Evolutionary conservation across 2,113 vertebrate species (phyloP).

Genomic region (Gobio gobio): DNA sequence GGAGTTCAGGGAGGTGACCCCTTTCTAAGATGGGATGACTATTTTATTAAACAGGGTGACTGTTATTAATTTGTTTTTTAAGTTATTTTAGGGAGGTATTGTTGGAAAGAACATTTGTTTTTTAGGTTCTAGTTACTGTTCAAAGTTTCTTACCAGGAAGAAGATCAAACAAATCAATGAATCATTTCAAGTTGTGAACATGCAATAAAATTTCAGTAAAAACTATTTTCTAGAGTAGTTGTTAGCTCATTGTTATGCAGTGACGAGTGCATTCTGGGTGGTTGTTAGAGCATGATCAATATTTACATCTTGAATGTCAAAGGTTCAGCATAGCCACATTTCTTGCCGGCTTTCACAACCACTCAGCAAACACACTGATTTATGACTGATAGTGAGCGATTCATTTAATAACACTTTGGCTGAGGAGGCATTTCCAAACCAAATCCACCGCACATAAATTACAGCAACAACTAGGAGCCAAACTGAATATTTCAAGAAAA

Average conservation of each 20-base stretch:
- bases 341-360: neutral
- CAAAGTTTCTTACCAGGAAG: neutral
- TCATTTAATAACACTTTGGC: slow-evolving; percentile 1
- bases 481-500: neutral
- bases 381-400: slow-evolving; percentile 15
- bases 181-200: neutral
- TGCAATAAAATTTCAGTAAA: neutral
- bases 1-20: neutral
- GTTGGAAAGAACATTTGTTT: neutral
- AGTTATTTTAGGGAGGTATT: neutral
- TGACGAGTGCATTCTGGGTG: neutral
- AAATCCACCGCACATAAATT: slow-evolving; percentile 22
- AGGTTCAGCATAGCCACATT: neutral
- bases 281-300: slow-evolving; percentile 17
- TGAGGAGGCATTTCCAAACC: neutral
- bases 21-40: neutral
- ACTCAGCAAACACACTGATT: neutral
- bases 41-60: slow-evolving; percentile 8
- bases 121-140: neutral
- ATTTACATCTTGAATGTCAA: neutral
- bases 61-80: slow-evolving; percentile 1
- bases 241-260: neutral
- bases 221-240: neutral
- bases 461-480: neutral
- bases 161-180: slow-evolving; percentile 1